Percentiles rank a stretch among this genome's conserved stretches.
phyloP scores from a whole-genome alignment of 2,797 vertebrate genomes.

The Pithecia hirsuta region DNA sequence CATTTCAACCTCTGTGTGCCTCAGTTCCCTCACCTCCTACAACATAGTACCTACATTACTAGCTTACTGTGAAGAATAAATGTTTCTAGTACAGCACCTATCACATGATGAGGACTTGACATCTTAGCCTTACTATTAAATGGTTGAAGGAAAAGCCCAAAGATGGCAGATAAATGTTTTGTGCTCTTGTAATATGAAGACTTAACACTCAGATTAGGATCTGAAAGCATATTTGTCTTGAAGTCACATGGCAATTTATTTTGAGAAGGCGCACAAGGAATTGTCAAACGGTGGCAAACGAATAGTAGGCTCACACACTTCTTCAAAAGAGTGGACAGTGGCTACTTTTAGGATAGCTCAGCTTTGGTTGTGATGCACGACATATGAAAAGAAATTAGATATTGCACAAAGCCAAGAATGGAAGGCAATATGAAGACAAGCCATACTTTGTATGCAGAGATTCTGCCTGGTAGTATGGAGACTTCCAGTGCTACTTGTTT shows the following conservation, averaged over 20 bases:
- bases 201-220: neutral
- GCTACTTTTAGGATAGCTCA: neutral
- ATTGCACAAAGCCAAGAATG: neutral
- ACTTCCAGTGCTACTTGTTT: neutral
- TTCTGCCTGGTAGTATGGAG: neutral
- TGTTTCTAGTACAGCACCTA: neutral
- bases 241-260: slow-evolving; percentile 11
- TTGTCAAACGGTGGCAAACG: neutral
- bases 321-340: neutral
- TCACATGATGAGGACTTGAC: neutral
- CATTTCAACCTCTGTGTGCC: neutral
- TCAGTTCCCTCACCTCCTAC: neutral
- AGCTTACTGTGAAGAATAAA: neutral
- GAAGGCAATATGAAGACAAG: neutral
- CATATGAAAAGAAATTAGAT: neutral
- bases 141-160: neutral
- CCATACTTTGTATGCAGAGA: neutral
- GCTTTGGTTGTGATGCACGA: neutral
- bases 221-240: neutral
- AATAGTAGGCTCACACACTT: neutral
- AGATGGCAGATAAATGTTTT: neutral
- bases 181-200: neutral
- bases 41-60: neutral
- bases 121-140: neutral
- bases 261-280: neutral